Percentiles rank a stretch among this genome's conserved stretches.
These are phyloP conservation scores for Cryptoblepharus egeriae DNA, from an alignment of 2,797 vertebrate genomes.

Conservation along the genomic window DNA sequence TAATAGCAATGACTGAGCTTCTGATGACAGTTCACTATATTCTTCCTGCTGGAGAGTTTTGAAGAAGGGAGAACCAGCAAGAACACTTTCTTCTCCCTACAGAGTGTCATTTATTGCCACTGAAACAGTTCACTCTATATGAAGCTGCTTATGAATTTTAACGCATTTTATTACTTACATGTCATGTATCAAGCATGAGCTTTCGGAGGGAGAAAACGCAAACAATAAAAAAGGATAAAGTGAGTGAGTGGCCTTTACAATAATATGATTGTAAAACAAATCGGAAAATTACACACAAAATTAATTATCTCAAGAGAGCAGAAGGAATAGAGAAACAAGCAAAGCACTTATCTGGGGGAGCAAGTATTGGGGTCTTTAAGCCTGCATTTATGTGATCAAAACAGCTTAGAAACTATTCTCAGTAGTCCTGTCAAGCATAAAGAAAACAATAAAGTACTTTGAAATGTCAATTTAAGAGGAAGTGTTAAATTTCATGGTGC, in stretches of 20 bases:
- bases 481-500: neutral
- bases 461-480: neutral
- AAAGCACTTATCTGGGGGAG: neutral
- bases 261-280: conserved; percentile 21
- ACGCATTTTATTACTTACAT: conserved; percentile 26
- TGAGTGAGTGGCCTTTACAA: conserved; percentile 5
- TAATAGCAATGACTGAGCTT: neutral
- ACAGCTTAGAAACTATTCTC: neutral
- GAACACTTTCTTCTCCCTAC: neutral
- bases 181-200: conserved; percentile 22
- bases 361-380: neutral
- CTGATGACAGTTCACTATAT: neutral
- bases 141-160: conserved; percentile 33
- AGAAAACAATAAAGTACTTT: neutral
- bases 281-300: conserved; percentile 27
- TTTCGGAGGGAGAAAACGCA: neutral
- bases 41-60: neutral
- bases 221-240: conserved; percentile 25
- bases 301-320: conserved; percentile 1
- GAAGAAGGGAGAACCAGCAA: neutral
- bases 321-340: neutral
- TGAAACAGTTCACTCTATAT: conserved; percentile 8
- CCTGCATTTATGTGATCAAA: neutral
- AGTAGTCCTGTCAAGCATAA: neutral
- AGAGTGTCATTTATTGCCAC: conserved; percentile 23